Base-by-base conservation (phyloP, 37 sponge, comb jelly and placozoan genomes). In the Bolinopsis microptera region DNA sequence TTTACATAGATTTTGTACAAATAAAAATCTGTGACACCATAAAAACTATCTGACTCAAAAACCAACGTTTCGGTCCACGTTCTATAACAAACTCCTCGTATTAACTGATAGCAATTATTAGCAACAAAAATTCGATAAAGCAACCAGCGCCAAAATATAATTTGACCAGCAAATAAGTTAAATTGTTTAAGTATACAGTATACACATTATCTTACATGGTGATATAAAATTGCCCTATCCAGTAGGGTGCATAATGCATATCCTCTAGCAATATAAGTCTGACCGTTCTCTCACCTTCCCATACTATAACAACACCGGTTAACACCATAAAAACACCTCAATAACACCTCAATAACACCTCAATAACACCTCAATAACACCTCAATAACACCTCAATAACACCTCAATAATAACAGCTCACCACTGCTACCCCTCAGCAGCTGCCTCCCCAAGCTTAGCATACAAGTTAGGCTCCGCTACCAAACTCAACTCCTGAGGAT, bases 381-480 rank as follows among this genome's bases (percentile, higher is more conserved):
- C 61, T 48, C 5, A 5, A 48, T 48, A 5, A 18, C 61, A 48
- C 61, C 61, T n/a, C 61, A 13, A 13, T 48, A 48, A 48, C 61
- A 48, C 61, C 61, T 48, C 61, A 48, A 5, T 13, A 48, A 48
- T 5, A 18, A 48, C 61, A 48, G 61, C 61, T 48, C 13, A 48
- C 61, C 61, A 18, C 61, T 48, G 9, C 61, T 48, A 48, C 61
- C 61, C 61, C 61, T 48, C 61, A 13, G 5, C 13, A 18, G 61
- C 5, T 5, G 61, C 9, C 5, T 80, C 82, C 82, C 82, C 82
- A 3, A 80, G 37, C 23, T 80, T 80, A 28, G 82, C 82, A 35
- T 34, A 80, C 35, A 80, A 35, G 38, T 80, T 80, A 35, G 82
- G 82, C 37, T 80, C 37, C 82, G 2, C 1, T 8, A 80, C 38